Base-by-base conservation (phyloP, 2,888 invertebrate species). In the Cosmopolites sordidus region DNA sequence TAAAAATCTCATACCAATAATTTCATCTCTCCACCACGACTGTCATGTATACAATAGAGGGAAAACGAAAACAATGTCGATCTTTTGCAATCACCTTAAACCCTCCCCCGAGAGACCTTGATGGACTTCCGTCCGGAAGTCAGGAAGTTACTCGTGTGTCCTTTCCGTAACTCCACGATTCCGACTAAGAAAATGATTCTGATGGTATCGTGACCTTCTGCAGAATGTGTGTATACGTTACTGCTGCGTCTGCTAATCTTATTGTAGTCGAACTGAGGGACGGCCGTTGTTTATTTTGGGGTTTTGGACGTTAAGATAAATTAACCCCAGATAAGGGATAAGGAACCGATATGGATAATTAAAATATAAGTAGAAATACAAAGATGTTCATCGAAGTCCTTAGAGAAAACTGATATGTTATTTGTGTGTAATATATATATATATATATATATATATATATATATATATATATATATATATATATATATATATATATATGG, bases 51-150 rank as follows among this genome's bases (percentile, higher is more conserved):
- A 51, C 49, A 58, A 62, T 43, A 45, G 27, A 27, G 60, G 64
- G 63, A 66, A 67, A 68, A 69, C 65, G 70, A 69, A 71, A 71
- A 72, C 73, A 72, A 71, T 69, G 67, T 67, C 65, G 66, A 68
- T 66, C 64, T 63, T 63, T 65, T 59, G 64, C 68, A 69, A 72
- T 72, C 70, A 72, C 72, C 72, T 72, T 67, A 63, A 63, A 61
- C 62, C 60, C 66, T 65, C 69, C 68, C 69, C 62, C 62, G 64
- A 67, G 64, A 67, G 33, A 11, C 66, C 62, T 64, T 68, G 71
- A 72, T 71, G 71, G 72, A 71, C 72, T 71, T 72, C 71, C 72
- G 68, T 63, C 66, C 68, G 66, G 67, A 63, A 64, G 60, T 60
- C 59, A 60, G 66, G 65, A 68, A 68, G 67, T 67, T 60, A 64